A percentile compares a stretch with the other conserved stretches of the same genome.
phyloP scores from a whole-genome alignment of 1,140 invertebrate species.

The Drosophila asahinai region DNA sequence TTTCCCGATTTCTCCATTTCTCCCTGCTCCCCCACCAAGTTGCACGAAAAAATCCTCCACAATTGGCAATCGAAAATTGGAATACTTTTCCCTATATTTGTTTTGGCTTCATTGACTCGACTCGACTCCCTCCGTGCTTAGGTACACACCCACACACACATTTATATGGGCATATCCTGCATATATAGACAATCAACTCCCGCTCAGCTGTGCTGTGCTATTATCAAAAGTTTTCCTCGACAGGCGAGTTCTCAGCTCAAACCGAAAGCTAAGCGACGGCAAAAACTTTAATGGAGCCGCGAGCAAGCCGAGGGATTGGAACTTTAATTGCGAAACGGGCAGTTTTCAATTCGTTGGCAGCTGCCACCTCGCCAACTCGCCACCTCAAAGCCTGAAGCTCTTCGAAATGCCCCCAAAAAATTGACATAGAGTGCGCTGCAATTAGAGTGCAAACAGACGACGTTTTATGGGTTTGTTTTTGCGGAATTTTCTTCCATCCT shows the following conservation, averaged over 20 bases:
- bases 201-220: conserved; percentile 58
- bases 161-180: conserved; percentile 4
- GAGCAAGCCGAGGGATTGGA: conserved; percentile 22
- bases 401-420: conserved; percentile 17
- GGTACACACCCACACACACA: conserved; percentile 6
- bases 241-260: conserved; percentile 48
- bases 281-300: conserved; percentile 50
- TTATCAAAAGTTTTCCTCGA: conserved; percentile 74
- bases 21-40: conserved; percentile 54
- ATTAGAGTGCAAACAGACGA: conserved; percentile 57
- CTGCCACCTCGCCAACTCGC: neutral
- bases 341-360: conserved; percentile 66
- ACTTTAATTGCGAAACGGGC: conserved; percentile 72
- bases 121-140: conserved; percentile 56
- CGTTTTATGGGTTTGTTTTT: conserved; percentile 22
- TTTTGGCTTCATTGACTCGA: conserved; percentile 83
- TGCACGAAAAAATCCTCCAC: conserved; percentile 70
- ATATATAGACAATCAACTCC: conserved; percentile 43
- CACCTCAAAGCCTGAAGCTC: neutral
- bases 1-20: neutral
- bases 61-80: conserved; percentile 84
- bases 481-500: neutral
- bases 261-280: conserved; percentile 50
- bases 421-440: conserved; percentile 38
- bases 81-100: conserved; percentile 83